Base-by-base conservation (phyloP, 2,888 invertebrate genomes). In the Drosophila mulleri region DNA sequence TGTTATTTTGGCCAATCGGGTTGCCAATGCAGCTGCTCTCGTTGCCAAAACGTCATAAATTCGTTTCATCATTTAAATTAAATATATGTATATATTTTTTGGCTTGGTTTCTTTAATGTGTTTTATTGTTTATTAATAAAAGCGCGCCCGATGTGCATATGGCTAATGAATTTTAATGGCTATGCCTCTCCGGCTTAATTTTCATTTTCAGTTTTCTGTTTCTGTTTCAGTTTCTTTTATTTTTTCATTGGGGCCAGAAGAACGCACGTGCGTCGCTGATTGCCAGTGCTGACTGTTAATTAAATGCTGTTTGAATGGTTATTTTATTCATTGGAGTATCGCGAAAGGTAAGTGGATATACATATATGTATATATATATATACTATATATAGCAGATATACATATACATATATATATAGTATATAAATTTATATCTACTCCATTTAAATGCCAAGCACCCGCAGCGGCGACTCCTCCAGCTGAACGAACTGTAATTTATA, bases 151-250 rank as follows among this genome's bases (percentile, higher is more conserved):
- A 70, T 67, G 73, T 73, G 76, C 63, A 74, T 69, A 75, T 68
- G 78, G 75, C 78, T 82, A 89, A 86, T 86, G 89, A 89, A 89
- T 86, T 89, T 86, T 80, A 89, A 86, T 87, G 72, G 72, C 72
- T 45, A 41, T 23, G 57, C 50, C 50, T 18, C 57, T 57, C 32
- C 47, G 64, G 67, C 70, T 75, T 63, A 66, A 59, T 45, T 67
- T 18, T 39, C 44, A 20, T 63, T 7, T 16, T 50, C 48, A 29
- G 42, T 42, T 18, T 42, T 42, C 37, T 39, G 16, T 39, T 7
- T 39, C n/a, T 26, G 0, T 59, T 18, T 42, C 18, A 7, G 6
- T 26, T 23, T 23, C 20, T 23, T 41, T 37, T 41, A 11, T 35
- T 47, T 53, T 48, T 57, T 59, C 14, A 42, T 44, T 26, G 44